Percentiles rank a stretch among this genome's conserved stretches.
Conservation (phyloP, 2,797 vertebrate species). For the Strix occidentalis region DNA sequence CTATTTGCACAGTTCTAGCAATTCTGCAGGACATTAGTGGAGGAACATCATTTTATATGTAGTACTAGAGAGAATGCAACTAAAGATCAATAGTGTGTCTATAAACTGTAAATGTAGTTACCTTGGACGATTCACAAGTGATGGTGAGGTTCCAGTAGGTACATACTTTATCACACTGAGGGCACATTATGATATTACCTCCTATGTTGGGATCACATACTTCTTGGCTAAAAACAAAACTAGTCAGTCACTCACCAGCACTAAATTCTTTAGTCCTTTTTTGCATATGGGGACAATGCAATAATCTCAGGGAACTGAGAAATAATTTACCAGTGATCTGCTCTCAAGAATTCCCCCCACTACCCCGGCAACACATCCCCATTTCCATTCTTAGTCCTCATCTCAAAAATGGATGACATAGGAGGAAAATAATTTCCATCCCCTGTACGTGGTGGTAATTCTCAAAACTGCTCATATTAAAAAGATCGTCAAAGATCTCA, state of each 20-base stretch:
- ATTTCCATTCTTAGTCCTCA: background rate
- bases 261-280: background rate
- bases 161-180: slow-evolving; percentile 89
- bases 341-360: background rate
- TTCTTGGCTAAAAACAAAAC: slow-evolving; percentile 85
- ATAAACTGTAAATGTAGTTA: slow-evolving; percentile 61
- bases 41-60: background rate
- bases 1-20: background rate
- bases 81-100: background rate
- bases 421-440: background rate
- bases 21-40: background rate
- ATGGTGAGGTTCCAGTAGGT: slow-evolving; percentile 89
- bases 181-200: slow-evolving; percentile 91
- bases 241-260: slow-evolving; percentile 35
- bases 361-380: background rate
- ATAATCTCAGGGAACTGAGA: background rate
- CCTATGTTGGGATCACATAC: slow-evolving; percentile 89
- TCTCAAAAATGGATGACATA: background rate
- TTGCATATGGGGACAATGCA: background rate
- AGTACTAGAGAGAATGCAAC: background rate
- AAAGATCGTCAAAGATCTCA: background rate
- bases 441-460: background rate
- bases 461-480: background rate
- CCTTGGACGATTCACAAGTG: slow-evolving; percentile 93
- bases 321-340: background rate